Conservation (phyloP, 2,797 vertebrate genomes). For the Gambusia yucatana region DNA sequence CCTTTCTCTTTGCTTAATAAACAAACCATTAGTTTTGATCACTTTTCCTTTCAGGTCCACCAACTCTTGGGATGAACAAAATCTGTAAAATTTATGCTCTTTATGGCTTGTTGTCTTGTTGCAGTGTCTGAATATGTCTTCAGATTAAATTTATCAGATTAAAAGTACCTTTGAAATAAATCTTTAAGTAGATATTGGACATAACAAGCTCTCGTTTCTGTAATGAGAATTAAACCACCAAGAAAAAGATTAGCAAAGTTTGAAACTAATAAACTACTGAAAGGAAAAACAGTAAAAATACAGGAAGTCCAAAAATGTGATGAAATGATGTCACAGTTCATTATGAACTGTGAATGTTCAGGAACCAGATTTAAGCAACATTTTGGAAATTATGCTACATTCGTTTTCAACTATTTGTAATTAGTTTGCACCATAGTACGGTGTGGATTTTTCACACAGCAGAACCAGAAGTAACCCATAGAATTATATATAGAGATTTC, state of each 20-base stretch:
- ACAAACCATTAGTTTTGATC: slow-evolving; percentile 26
- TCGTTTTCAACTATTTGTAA: neutral
- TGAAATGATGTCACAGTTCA: no score
- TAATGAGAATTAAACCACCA: neutral
- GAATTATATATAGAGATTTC: neutral
- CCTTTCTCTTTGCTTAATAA: slow-evolving; percentile 58
- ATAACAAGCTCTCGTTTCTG: neutral
- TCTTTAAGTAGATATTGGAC: neutral
- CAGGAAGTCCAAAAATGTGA: neutral
- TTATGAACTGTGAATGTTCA: no score
- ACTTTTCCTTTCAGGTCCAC: neutral
- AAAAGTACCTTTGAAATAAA: neutral
- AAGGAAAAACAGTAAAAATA: neutral
- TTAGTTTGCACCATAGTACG: neutral
- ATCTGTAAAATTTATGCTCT: neutral
- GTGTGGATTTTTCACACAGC: neutral
- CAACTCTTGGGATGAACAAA: neutral
- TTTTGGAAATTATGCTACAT: neutral
- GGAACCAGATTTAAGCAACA: neutral
- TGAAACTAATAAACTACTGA: neutral
- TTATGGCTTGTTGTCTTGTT: neutral
- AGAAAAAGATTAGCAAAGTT: neutral
- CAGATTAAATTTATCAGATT: neutral
- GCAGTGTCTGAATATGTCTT: neutral
- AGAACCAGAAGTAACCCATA: neutral